phyloP scores from a whole-genome alignment of 2,113 vertebrate genomes.

The Pica pica region DNA sequence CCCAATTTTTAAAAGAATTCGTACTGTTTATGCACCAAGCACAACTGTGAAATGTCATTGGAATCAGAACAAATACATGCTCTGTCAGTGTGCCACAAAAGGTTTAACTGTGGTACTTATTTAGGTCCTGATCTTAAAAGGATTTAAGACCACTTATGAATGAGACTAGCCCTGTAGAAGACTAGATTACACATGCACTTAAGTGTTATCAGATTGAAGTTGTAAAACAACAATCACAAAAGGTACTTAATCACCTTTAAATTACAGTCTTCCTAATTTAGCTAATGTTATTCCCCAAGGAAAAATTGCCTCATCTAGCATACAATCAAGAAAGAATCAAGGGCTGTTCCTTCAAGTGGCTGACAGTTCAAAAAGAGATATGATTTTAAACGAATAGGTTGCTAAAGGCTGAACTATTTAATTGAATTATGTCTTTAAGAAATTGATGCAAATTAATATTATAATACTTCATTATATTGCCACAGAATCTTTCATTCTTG shows the following conservation, averaged over 20 bases:
- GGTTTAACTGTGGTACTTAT: background rate
- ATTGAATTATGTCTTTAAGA: conserved; percentile 48
- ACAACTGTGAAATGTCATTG: background rate
- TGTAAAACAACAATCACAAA: conserved; percentile 53
- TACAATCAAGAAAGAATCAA: conserved; percentile 52
- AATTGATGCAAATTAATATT: conserved; percentile 44
- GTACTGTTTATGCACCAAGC: background rate
- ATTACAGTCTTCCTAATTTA: conserved; percentile 62
- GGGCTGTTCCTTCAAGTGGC: conserved; percentile 49
- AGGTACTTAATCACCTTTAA: conserved; percentile 62
- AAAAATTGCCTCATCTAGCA: conserved; percentile 56
- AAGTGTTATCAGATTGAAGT: conserved; percentile 58
- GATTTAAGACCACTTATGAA: conserved; percentile 23
- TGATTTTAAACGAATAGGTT: background rate
- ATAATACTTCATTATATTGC: conserved; percentile 2
- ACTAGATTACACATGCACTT: conserved; percentile 48
- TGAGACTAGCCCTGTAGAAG: conserved; percentile 27
- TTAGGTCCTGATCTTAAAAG: background rate
- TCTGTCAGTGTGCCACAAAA: background rate
- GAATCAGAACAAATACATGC: background rate
- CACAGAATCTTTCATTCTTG: background rate
- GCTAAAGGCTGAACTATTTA: conserved; percentile 42
- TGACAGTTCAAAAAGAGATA: conserved; percentile 49
- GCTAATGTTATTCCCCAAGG: conserved; percentile 53
- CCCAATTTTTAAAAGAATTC: background rate